Evolutionary conservation across 2,888 invertebrate genomes (phyloP).

Genomic region (Trissolcus japonicus): DNA sequence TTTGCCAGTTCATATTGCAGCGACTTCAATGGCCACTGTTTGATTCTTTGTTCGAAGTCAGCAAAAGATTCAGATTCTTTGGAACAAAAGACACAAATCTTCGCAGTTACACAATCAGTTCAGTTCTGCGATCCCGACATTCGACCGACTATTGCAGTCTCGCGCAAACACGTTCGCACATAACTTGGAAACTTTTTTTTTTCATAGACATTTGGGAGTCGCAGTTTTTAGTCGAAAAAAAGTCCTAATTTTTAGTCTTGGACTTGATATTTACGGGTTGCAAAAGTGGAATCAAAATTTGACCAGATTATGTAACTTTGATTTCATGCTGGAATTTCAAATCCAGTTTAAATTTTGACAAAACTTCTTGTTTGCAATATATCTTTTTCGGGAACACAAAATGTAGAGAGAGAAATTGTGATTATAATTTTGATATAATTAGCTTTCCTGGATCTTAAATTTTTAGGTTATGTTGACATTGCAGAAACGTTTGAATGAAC

Average conservation of each 20-base stretch:
- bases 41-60: slow-evolving; percentile 34
- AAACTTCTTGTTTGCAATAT: too few species aligned
- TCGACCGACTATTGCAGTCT: slow-evolving; percentile 24
- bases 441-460: too few species aligned
- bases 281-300: too few species aligned
- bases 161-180: slow-evolving; percentile 8
- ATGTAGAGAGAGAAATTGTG: too few species aligned
- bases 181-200: slow-evolving; percentile 21
- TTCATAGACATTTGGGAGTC: neutral
- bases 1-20: slow-evolving; percentile 27
- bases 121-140: slow-evolving; percentile 18
- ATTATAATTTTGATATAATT: too few species aligned
- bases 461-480: slow-evolving; percentile 7
- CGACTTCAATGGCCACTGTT: slow-evolving; percentile 28
- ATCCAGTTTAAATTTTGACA: too few species aligned
- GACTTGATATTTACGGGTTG: too few species aligned
- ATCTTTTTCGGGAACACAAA: too few species aligned
- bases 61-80: slow-evolving; percentile 27
- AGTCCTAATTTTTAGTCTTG: too few species aligned
- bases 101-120: slow-evolving; percentile 37
- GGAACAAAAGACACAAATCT: slow-evolving; percentile 43
- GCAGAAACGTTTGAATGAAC: neutral
- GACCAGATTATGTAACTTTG: too few species aligned
- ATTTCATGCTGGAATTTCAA: too few species aligned
- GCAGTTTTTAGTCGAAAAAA: too few species aligned